Conservation (phyloP, 2,888 invertebrate species). For the Malachius bipustulatus region DNA sequence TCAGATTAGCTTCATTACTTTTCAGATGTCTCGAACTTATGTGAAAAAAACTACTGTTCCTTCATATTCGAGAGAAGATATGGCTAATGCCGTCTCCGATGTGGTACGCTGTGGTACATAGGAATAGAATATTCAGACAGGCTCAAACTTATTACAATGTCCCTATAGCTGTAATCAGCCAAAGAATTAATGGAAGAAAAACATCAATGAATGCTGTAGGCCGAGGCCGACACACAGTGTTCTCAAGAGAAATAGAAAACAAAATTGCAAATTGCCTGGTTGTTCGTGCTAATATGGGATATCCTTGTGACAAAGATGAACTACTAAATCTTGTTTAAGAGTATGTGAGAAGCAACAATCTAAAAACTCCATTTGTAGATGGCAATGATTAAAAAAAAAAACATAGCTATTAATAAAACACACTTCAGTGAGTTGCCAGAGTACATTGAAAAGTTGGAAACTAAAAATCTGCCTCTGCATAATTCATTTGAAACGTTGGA, state of each 20-base stretch:
- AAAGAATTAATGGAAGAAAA: slow-evolving; percentile 12
- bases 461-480: slow-evolving; percentile 1
- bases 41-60: neutral
- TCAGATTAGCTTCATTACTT: too few relatives aligned
- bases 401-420: neutral
- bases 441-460: slow-evolving; percentile 3
- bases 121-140: neutral
- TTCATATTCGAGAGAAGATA: neutral
- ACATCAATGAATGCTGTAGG: slow-evolving; percentile 7
- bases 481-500: neutral
- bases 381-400: slow-evolving; percentile 8
- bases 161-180: slow-evolving; percentile 12
- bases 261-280: slow-evolving; percentile 11
- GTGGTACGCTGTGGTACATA: too few relatives aligned
- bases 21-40: too few relatives aligned
- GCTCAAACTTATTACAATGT: neutral
- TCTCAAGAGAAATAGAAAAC: slow-evolving; percentile 9
- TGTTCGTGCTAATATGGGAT: slow-evolving; percentile 16
- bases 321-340: slow-evolving; percentile 10
- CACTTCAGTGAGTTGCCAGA: neutral
- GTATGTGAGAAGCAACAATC: slow-evolving; percentile 3
- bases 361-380: slow-evolving; percentile 16
- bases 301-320: slow-evolving; percentile 17
- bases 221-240: slow-evolving; percentile 9
- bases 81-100: neutral